Conservation (phyloP, 2,888 invertebrate species). For the Aphrophora alni region DNA sequence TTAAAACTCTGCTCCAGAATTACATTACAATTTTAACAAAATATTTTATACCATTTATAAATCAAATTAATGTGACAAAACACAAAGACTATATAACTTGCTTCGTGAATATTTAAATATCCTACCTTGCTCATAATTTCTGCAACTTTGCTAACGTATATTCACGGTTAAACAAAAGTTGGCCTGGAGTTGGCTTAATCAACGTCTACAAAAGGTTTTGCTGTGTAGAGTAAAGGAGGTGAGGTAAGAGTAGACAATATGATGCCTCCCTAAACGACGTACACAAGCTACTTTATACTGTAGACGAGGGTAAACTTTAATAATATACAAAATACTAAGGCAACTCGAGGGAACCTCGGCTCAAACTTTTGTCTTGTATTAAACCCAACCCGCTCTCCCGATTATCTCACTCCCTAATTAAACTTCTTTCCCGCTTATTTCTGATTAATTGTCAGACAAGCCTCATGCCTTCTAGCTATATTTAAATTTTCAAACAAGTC, state of each 20-base stretch:
- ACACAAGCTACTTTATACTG: constrained; percentile 9
- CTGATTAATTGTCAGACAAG: constrained; percentile 6
- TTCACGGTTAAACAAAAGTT: not conserved
- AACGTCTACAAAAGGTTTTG: not conserved
- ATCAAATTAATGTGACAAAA: too few relatives aligned
- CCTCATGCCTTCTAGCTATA: not conserved
- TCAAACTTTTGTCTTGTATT: constrained; percentile 9
- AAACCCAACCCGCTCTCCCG: not conserved
- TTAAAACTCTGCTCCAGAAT: too few relatives aligned
- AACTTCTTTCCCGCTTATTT: not conserved
- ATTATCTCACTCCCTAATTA: constrained; percentile 9
- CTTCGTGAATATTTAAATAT: too few relatives aligned
- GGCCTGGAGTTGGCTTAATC: not conserved
- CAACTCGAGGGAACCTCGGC: not conserved
- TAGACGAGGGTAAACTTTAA: constrained; percentile 9
- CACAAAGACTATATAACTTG: too few relatives aligned
- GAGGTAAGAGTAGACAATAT: not conserved
- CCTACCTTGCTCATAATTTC: too few relatives aligned
- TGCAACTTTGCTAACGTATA: too few relatives aligned
- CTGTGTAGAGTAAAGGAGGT: not conserved
- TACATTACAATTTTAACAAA: too few relatives aligned
- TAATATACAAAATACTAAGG: constrained; percentile 6
- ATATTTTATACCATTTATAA: too few relatives aligned
- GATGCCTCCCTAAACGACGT: constrained; percentile 6
- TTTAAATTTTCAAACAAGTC: not conserved